These are phyloP conservation scores for Habroteleia sp. DNA, from an alignment of 2,888 invertebrate genomes.

Conservation along the genomic window DNA sequence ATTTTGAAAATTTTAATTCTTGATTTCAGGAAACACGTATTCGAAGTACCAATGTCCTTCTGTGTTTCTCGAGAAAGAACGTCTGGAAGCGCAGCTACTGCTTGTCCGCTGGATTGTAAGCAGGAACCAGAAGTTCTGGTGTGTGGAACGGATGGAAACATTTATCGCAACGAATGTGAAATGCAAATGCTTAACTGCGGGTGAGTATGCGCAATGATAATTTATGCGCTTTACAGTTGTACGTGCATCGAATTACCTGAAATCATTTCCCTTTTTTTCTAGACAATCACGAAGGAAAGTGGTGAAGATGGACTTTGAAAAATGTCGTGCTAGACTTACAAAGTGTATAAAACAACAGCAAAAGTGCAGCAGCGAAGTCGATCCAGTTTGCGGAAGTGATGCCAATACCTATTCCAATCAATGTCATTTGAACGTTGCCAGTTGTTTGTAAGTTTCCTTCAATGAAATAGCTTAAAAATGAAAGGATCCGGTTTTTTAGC, in stretches of 20 bases:
- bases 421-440: constrained; percentile 91
- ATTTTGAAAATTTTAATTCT: too few relatives aligned
- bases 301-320: constrained; percentile 88
- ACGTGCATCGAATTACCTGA: neutral
- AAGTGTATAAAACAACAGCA: constrained; percentile 89
- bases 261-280: neutral
- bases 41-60: constrained; percentile 94
- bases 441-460: constrained; percentile 92
- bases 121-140: constrained; percentile 88
- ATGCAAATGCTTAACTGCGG: constrained; percentile 94
- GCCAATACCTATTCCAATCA: constrained; percentile 92
- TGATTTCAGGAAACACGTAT: constrained; percentile 90
- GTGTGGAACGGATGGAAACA: constrained; percentile 94
- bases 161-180: constrained; percentile 94
- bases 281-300: constrained; percentile 83
- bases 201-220: constrained; percentile 81
- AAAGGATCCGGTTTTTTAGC: too few relatives aligned
- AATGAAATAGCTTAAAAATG: too few relatives aligned
- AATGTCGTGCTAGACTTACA: constrained; percentile 87
- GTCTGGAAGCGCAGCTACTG: constrained; percentile 83
- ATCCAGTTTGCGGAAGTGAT: constrained; percentile 95
- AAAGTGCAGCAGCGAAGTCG: constrained; percentile 85
- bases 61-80: constrained; percentile 91
- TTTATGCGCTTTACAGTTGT: neutral
- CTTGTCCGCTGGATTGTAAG: constrained; percentile 88